Percentiles rank a stretch among this genome's conserved stretches.
Conservation (phyloP, 2,797 vertebrate species). For the Helostoma temminkii region DNA sequence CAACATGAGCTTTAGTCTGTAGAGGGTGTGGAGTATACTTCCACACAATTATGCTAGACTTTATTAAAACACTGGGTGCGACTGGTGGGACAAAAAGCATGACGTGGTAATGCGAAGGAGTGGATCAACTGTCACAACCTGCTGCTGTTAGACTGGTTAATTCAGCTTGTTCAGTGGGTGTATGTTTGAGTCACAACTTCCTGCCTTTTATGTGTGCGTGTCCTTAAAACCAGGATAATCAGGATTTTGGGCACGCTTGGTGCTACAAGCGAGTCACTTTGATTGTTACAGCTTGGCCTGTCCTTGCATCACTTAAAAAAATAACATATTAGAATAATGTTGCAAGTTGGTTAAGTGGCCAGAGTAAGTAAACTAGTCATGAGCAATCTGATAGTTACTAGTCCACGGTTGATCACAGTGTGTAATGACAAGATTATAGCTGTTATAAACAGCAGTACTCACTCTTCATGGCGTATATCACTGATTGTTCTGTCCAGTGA, state of each 20-base stretch:
- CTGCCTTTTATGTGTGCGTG: not conserved
- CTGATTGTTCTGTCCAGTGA: constrained; percentile 93
- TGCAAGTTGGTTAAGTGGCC: not conserved
- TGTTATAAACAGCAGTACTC: constrained; percentile 74
- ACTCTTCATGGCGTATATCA: constrained; percentile 97
- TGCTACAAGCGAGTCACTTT: too few relatives aligned
- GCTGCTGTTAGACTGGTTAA: not conserved
- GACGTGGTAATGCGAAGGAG: not conserved
- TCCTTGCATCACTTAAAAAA: too few relatives aligned
- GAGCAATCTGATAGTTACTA: too few relatives aligned
- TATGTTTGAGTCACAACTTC: constrained; percentile 7
- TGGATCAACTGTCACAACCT: not conserved
- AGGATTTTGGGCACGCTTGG: not conserved
- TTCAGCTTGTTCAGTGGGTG: constrained; percentile 1
- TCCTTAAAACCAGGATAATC: not conserved
- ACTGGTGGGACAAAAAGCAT: not conserved
- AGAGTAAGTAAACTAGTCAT: not conserved
- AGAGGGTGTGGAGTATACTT: not conserved
- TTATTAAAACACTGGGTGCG: not conserved
- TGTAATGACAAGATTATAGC: not conserved
- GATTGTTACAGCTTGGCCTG: too few relatives aligned
- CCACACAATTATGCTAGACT: too few relatives aligned
- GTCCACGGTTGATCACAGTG: not conserved
- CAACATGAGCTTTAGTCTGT: not conserved
- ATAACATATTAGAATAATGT: not conserved